Evolutionary conservation across 2,797 vertebrate genomes (phyloP).

Genomic region (Eurystomus glaucurus): DNA sequence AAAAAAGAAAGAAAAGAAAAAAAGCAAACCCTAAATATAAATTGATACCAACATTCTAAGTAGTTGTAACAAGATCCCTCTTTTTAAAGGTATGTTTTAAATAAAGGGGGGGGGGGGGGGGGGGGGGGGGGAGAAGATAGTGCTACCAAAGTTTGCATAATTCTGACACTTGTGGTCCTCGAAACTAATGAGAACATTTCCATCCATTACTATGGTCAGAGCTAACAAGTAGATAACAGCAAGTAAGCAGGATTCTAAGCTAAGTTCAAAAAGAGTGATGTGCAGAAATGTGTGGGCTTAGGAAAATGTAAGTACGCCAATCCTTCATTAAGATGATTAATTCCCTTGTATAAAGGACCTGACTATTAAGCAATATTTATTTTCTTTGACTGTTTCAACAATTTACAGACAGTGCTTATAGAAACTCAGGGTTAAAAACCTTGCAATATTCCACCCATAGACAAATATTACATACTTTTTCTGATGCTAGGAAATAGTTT

Average conservation of each 20-base stretch:
- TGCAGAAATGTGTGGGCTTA: not conserved
- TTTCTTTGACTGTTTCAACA: not conserved
- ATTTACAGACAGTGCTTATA: not conserved
- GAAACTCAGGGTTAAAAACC: not conserved
- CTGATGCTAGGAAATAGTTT: not conserved
- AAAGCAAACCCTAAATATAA: not conserved
- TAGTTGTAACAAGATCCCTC: not conserved
- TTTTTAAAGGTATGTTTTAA: not conserved
- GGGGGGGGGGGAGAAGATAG: no score
- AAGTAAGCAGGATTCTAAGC: not conserved
- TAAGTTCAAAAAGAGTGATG: not conserved
- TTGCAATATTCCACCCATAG: not conserved
- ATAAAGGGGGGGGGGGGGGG: no score
- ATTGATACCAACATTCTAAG: not conserved
- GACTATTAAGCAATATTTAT: not conserved
- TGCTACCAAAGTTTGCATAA: no score
- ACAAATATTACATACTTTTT: not conserved
- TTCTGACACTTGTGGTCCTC: not conserved
- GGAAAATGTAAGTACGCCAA: not conserved
- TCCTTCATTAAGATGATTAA: not conserved
- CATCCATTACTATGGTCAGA: not conserved
- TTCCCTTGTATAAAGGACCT: not conserved
- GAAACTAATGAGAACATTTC: not conserved
- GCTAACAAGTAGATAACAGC: no score
- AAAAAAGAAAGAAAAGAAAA: not conserved